Conservation (phyloP, 2,113 vertebrate species). For the Azemiops feae region DNA sequence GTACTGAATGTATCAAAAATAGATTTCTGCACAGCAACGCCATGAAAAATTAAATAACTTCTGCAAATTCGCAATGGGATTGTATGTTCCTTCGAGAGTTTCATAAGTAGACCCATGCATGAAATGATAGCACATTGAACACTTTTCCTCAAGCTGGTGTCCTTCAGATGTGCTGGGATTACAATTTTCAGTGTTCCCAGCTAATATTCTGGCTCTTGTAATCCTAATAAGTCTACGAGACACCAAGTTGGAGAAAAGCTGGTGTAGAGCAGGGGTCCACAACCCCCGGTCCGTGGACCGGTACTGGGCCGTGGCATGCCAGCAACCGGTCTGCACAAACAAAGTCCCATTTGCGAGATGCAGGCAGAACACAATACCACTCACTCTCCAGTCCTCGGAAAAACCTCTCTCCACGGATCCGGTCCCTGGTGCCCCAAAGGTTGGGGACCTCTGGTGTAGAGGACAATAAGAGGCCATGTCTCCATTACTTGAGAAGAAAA, state of each 20-base stretch:
- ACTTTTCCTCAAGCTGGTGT: neutral
- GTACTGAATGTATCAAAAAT: conserved; percentile 57
- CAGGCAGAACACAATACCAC: too few relatives aligned
- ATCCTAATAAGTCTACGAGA: neutral
- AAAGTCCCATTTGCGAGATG: too few relatives aligned
- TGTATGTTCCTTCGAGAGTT: conserved; percentile 38
- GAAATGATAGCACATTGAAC: neutral
- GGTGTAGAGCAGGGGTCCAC: too few relatives aligned
- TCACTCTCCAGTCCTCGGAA: too few relatives aligned
- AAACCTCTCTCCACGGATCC: too few relatives aligned
- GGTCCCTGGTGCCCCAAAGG: too few relatives aligned
- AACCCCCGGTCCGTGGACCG: too few relatives aligned
- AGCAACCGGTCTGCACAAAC: too few relatives aligned
- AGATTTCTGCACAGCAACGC: conserved; percentile 50
- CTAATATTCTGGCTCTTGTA: neutral
- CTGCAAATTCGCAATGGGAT: conserved; percentile 26
- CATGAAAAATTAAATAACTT: neutral
- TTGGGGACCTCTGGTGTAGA: too few relatives aligned
- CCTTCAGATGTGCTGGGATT: neutral
- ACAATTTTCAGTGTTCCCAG: neutral
- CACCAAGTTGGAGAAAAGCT: neutral
- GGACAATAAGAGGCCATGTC: neutral
- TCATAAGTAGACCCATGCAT: neutral
- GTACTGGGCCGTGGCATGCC: too few relatives aligned
- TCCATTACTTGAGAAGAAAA: neutral